These are phyloP conservation scores for Zosterops lateralis DNA, from an alignment of 2,113 vertebrate genomes.

Conservation along the genomic window DNA sequence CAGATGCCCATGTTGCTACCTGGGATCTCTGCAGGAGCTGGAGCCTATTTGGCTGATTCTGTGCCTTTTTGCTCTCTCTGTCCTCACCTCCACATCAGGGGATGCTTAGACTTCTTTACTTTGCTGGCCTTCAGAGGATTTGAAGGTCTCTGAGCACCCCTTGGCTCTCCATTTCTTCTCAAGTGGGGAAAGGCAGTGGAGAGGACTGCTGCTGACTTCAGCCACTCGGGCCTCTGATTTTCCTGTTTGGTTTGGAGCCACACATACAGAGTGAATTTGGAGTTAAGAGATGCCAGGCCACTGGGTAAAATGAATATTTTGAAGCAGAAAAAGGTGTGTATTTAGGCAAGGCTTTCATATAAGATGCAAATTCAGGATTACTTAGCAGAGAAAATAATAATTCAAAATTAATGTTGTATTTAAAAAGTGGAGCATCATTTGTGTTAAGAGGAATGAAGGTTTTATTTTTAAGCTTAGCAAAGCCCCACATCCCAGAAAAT, in stretches of 20 bases:
- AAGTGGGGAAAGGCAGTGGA: not conserved
- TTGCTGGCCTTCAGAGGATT: conserved; percentile 9
- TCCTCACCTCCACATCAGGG: not conserved
- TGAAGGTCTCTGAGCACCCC: conserved; percentile 14
- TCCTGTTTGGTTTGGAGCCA: not conserved
- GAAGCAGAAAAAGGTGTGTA: not conserved
- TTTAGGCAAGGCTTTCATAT: not conserved
- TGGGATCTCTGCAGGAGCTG: conserved; percentile 24
- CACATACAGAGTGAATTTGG: not conserved
- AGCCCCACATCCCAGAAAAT: conserved; percentile 14
- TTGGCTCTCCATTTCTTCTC: not conserved
- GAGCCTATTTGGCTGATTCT: not conserved
- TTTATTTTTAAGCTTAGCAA: conserved; percentile 16
- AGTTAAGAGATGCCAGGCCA: not conserved
- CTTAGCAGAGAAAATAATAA: not conserved
- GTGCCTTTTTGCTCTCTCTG: not conserved
- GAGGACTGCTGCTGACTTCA: not conserved
- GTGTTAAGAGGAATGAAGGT: not conserved
- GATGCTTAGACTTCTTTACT: not conserved
- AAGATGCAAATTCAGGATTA: conserved; percentile 14
- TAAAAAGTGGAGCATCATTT: not conserved
- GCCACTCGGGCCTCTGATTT: not conserved
- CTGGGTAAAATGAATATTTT: not conserved
- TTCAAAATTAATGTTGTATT: not conserved
- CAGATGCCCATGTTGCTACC: not conserved